phyloP scores from a whole-genome alignment of 2,113 vertebrate genomes.

The Pyxicephalus adspersus region DNA sequence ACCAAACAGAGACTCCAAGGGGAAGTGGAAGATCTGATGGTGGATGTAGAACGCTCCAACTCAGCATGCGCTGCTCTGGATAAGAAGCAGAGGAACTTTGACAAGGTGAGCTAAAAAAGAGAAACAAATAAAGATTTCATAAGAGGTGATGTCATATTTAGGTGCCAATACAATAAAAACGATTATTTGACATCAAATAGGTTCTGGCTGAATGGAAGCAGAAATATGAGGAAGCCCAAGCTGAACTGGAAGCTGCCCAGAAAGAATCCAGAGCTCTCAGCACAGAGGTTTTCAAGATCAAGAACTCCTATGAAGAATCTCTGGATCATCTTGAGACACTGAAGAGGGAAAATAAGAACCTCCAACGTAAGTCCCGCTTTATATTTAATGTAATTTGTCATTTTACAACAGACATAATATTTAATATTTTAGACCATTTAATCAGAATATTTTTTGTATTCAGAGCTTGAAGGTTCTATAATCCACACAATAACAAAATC shows the following conservation, averaged over 20 bases:
- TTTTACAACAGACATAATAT: neutral
- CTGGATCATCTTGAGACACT: conserved; percentile 72
- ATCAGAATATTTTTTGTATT: neutral
- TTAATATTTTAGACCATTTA: no score
- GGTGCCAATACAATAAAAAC: neutral
- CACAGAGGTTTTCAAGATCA: conserved; percentile 72
- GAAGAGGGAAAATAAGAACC: conserved; percentile 73
- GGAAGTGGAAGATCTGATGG: conserved; percentile 76
- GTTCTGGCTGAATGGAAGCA: conserved; percentile 78
- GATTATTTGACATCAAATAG: conserved; percentile 56
- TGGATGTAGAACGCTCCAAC: conserved; percentile 72
- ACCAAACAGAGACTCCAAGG: conserved; percentile 82
- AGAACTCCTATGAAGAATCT: conserved; percentile 52
- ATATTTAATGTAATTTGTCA: neutral
- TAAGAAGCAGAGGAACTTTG: conserved; percentile 76
- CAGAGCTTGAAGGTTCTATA: neutral
- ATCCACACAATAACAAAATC: no score
- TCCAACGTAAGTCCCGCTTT: conserved; percentile 65
- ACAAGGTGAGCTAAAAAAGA: conserved; percentile 65
- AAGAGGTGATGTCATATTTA: no score
- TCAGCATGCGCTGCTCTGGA: conserved; percentile 70
- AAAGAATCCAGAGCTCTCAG: conserved; percentile 71
- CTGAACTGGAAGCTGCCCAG: conserved; percentile 72
- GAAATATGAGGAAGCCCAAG: conserved; percentile 73
- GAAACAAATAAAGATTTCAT: no score